A percentile compares a stretch with the other conserved stretches of the same genome.
These are phyloP conservation scores for Metaphire vulgaris DNA, from an alignment of 1,140 invertebrate species.

Conservation along the genomic window DNA sequence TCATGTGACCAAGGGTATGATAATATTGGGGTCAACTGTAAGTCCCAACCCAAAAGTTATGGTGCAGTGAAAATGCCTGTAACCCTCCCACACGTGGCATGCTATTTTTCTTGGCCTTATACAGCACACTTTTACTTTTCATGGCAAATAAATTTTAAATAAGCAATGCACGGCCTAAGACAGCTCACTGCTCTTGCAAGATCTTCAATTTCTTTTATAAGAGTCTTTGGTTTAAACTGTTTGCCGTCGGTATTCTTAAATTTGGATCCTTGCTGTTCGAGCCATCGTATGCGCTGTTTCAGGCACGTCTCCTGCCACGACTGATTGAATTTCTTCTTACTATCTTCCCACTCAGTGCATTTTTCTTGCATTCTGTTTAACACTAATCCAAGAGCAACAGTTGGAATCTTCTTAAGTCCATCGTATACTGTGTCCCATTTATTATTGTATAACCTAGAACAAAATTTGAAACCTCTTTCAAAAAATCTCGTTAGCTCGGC, in stretches of 20 bases:
- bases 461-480: too few species aligned
- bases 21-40: too few species aligned
- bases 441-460: conserved; percentile 79
- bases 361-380: conserved; percentile 59
- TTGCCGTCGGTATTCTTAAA: neutral
- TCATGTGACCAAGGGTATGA: too few species aligned
- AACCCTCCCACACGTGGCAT: too few species aligned
- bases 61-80: too few species aligned
- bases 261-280: neutral
- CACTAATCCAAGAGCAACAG: conserved; percentile 87
- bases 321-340: conserved; percentile 13
- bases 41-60: too few species aligned
- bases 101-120: too few species aligned
- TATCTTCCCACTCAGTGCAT: neutral
- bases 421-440: conserved; percentile 93
- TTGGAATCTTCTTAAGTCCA: conserved; percentile 89
- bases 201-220: neutral
- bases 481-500: too few species aligned
- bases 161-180: too few species aligned
- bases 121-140: too few species aligned
- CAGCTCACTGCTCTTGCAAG: neutral
- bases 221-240: neutral
- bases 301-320: neutral
- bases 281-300: neutral
- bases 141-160: too few species aligned